Percentiles rank a stretch among this genome's conserved stretches.
These are phyloP conservation scores for Pollenia labialis DNA, from an alignment of 2,888 invertebrate genomes.

Conservation along the genomic window DNA sequence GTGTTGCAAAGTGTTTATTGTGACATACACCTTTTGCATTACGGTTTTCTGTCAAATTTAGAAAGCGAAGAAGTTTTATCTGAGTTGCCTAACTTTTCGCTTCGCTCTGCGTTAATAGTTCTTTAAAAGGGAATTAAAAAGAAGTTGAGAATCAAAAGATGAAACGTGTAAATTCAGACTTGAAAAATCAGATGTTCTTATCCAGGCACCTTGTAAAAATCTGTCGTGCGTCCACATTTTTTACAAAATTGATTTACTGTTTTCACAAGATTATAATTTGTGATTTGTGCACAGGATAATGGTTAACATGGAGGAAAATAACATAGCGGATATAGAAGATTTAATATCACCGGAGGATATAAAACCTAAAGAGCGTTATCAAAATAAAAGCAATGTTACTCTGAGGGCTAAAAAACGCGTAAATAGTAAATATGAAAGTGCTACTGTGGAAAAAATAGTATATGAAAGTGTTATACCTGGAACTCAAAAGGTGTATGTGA, in stretches of 20 bases:
- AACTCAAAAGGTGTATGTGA: conserved; percentile 92
- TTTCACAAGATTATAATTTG: too few species aligned
- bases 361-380: conserved; percentile 91
- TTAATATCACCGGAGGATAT: conserved; percentile 92
- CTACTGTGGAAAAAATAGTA: conserved; percentile 84
- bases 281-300: conserved; percentile 47
- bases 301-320: conserved; percentile 72
- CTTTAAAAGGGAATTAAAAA: too few species aligned
- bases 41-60: too few species aligned
- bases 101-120: too few species aligned
- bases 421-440: conserved; percentile 46
- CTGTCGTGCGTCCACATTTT: conserved; percentile 11
- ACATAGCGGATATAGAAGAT: conserved; percentile 93
- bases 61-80: too few species aligned
- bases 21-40: too few species aligned
- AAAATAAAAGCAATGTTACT: conserved; percentile 88
- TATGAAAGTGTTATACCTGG: conserved; percentile 88
- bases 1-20: too few species aligned
- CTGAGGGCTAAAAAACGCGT: conserved; percentile 87
- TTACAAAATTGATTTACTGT: not conserved
- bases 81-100: too few species aligned
- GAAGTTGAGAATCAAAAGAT: too few species aligned
- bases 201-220: too few species aligned
- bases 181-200: too few species aligned
- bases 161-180: too few species aligned